These are phyloP conservation scores for Pelodytes ibericus DNA, from an alignment of 2,797 vertebrate genomes.

Conservation along the genomic window DNA sequence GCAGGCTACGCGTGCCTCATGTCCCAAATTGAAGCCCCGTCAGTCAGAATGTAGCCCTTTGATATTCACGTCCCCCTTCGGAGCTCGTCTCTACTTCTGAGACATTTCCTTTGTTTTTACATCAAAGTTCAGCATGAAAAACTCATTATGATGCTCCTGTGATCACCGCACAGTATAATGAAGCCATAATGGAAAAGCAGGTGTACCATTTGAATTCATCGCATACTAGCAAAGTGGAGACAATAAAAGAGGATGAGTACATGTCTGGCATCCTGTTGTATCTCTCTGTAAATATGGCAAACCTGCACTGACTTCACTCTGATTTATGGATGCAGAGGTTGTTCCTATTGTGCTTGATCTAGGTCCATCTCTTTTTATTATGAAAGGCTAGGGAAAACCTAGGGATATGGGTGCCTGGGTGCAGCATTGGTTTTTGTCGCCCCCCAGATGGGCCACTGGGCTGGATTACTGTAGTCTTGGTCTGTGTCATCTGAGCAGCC, in stretches of 20 bases:
- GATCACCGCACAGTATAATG: conserved; percentile 15
- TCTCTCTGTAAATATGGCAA: background rate
- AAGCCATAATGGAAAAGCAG: conserved; percentile 48
- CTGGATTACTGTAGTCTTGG: too few species aligned
- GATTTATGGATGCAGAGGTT: background rate
- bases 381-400: too few species aligned
- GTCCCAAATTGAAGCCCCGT: conserved; percentile 13
- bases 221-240: background rate
- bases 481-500: too few species aligned
- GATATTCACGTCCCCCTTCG: conserved; percentile 53
- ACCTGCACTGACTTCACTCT: background rate
- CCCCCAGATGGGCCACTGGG: too few species aligned
- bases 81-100: conserved; percentile 53
- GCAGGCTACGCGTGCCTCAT: background rate
- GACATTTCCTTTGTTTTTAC: conserved; percentile 57
- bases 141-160: conserved; percentile 15
- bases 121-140: conserved; percentile 45
- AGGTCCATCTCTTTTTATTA: too few species aligned
- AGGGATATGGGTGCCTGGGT: too few species aligned
- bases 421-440: too few species aligned
- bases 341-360: too few species aligned
- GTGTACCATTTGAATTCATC: conserved; percentile 7
- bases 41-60: conserved; percentile 36
- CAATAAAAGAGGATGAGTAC: background rate
- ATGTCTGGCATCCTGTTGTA: background rate